A percentile compares a stretch with the other conserved stretches of the same genome.
Evolutionary conservation across 2,888 invertebrate species (phyloP).

Genomic region (Dasysyrphus albostriatus): DNA sequence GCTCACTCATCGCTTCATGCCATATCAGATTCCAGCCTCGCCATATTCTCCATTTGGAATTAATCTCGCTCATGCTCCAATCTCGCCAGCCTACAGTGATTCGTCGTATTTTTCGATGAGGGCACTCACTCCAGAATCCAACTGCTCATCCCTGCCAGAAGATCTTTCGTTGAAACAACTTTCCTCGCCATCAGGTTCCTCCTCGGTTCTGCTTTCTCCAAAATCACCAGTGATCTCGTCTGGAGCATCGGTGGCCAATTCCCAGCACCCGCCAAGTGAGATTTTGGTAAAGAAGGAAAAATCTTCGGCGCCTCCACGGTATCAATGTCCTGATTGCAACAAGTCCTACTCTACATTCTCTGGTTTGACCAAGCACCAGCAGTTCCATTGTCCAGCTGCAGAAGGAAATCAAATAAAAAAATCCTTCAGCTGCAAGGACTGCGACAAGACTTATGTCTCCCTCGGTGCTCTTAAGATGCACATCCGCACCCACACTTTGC

Average conservation of each 20-base stretch:
- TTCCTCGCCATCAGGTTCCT: slow-evolving; percentile 65
- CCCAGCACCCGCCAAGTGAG: slow-evolving; percentile 56
- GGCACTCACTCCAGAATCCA: slow-evolving; percentile 83
- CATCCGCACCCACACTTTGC: slow-evolving; percentile 98
- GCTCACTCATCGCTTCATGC: slow-evolving; percentile 79
- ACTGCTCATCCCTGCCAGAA: slow-evolving; percentile 82
- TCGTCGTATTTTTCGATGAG: slow-evolving; percentile 83
- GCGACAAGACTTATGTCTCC: slow-evolving; percentile 97
- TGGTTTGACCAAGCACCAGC: slow-evolving; percentile 97
- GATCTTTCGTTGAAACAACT: slow-evolving; percentile 83
- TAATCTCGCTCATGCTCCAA: slow-evolving; percentile 81
- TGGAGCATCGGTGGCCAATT: slow-evolving; percentile 70
- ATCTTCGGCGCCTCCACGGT: slow-evolving; percentile 86
- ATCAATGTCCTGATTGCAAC: slow-evolving; percentile 96
- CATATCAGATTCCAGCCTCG: slow-evolving; percentile 79
- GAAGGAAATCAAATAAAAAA: slow-evolving; percentile 94
- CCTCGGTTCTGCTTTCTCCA: slow-evolving; percentile 58
- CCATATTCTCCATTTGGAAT: slow-evolving; percentile 76
- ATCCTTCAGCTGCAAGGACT: slow-evolving; percentile 97
- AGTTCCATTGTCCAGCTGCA: slow-evolving; percentile 96
- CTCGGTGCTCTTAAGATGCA: slow-evolving; percentile 99
- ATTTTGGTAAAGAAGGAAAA: slow-evolving; percentile 80
- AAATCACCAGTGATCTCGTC: slow-evolving; percentile 83
- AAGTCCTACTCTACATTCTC: slow-evolving; percentile 98
- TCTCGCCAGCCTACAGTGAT: slow-evolving; percentile 84